Evolutionary conservation across 1,140 invertebrate species (phyloP), one percentile per base, ranked within the genome.

Genomic region (Octopus bimaculoides): DNA sequence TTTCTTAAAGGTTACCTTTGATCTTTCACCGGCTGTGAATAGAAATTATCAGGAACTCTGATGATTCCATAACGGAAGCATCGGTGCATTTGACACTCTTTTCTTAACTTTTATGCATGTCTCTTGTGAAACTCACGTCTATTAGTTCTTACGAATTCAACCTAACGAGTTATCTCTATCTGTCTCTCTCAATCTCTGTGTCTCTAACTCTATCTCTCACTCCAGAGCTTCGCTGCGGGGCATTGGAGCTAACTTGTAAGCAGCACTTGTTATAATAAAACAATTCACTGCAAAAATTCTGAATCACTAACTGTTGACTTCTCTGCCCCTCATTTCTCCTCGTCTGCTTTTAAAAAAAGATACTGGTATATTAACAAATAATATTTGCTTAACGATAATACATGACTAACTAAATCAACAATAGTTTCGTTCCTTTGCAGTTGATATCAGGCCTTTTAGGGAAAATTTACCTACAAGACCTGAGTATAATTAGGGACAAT

Each of bases 221-320:
- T 75, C 74, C 74, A 75, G 12, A 52, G 74, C 74, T 75, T 52
- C 14, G 74, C 74, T 75, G 74, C 74, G 74, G 52, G 74, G 74
- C 74, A 17, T 14, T 75, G 74, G 74, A 53, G 66, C 66, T 71
- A 75, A 53, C 74, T 17, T 75, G 74, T 75, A 75, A 75, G 74
- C 74, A 75, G 74, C 74, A 75, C 74, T 52, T 75, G 74, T 75
- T 75, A 71, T 71, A 75, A 75, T 75, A 75, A 75, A 75, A 75
- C 8, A 41, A 52, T 53, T 75, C 74, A 75, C 74, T 53, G 74
- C 74, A 75, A 75, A 75, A 71, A 20, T 71, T 71, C 8, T 71
- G 17, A 71, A 71, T 71, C 66, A n/a, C 66, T 9, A n/a, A 71
- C 17, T 17, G 66, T 71, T 71, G 17, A 6, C 14, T 71, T 10